phyloP scores from a whole-genome alignment of 2,888 invertebrate genomes.

The Cephus rjabovi region DNA sequence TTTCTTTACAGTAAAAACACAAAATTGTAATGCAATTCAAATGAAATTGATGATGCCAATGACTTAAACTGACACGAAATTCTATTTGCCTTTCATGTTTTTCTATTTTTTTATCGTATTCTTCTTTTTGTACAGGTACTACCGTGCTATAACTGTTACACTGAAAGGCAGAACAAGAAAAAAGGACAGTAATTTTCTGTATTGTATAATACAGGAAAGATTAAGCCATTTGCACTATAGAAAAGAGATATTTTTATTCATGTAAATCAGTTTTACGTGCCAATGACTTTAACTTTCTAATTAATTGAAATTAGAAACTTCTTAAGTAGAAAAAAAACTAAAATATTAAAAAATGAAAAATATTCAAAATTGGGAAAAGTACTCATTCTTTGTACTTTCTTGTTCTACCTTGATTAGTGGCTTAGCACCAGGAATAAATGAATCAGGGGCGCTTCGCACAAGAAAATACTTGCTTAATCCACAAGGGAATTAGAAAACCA shows the following conservation, averaged over 20 bases:
- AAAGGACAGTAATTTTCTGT: conserved; percentile 16
- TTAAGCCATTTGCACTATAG: neutral
- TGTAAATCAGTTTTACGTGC: neutral
- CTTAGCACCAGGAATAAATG: neutral
- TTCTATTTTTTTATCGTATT: neutral
- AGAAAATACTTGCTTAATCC: neutral
- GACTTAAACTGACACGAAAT: neutral
- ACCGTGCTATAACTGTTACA: conserved; percentile 26
- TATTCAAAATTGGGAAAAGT: neutral
- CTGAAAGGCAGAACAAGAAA: conserved; percentile 22
- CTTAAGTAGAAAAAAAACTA: neutral
- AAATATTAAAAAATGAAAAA: neutral
- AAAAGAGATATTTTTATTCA: neutral
- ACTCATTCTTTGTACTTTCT: neutral
- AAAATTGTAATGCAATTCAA: neutral
- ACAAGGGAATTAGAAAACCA: neutral
- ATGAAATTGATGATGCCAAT: neutral
- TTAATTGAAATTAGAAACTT: neutral
- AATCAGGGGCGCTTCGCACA: neutral
- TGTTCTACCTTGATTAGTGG: neutral
- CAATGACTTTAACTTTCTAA: neutral
- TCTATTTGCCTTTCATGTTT: neutral
- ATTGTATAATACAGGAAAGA: neutral
- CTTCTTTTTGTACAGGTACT: conserved; percentile 21
- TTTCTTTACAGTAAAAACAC: neutral